Conservation (phyloP, 2,888 invertebrate genomes). For the Laspeyria flexula region DNA sequence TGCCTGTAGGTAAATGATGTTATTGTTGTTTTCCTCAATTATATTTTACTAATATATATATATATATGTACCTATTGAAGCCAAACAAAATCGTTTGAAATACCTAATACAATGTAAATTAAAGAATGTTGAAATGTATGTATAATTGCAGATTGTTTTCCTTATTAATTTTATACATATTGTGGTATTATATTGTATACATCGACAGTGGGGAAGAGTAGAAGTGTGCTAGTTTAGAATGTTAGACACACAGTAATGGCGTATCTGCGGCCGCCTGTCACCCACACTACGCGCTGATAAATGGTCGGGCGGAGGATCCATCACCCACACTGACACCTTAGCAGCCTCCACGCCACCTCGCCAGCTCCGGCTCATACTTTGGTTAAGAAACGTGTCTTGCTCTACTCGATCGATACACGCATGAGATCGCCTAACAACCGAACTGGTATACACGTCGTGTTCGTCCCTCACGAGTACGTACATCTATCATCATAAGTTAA, state of each 20-base stretch:
- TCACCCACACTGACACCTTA: conserved; percentile 48
- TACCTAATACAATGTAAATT: too few relatives aligned
- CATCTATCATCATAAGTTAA: conserved; percentile 1
- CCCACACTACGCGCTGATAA: conserved; percentile 52
- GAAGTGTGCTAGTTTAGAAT: conserved; percentile 17
- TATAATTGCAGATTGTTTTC: too few relatives aligned
- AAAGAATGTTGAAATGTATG: too few relatives aligned
- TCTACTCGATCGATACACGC: conserved; percentile 77
- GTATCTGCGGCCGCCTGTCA: conserved; percentile 48
- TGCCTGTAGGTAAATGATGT: too few relatives aligned
- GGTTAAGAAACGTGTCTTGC: conserved; percentile 72
- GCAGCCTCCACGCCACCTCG: conserved; percentile 46
- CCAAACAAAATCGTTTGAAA: too few relatives aligned
- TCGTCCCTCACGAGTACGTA: conserved; percentile 31
- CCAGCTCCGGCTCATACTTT: conserved; percentile 45
- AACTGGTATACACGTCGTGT: conserved; percentile 51
- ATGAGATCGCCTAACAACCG: conserved; percentile 64
- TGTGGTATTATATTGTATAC: background rate
- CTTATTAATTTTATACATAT: too few relatives aligned
- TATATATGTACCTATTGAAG: too few relatives aligned
- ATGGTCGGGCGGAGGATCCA: conserved; percentile 50
- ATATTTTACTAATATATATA: too few relatives aligned
- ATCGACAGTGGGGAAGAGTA: background rate
- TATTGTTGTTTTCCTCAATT: too few relatives aligned
- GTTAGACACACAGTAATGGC: conserved; percentile 39